Evolutionary conservation across 2,888 invertebrate species (phyloP), one percentile per base, ranked within the genome.

Genomic region (Eudemis profundana): DNA sequence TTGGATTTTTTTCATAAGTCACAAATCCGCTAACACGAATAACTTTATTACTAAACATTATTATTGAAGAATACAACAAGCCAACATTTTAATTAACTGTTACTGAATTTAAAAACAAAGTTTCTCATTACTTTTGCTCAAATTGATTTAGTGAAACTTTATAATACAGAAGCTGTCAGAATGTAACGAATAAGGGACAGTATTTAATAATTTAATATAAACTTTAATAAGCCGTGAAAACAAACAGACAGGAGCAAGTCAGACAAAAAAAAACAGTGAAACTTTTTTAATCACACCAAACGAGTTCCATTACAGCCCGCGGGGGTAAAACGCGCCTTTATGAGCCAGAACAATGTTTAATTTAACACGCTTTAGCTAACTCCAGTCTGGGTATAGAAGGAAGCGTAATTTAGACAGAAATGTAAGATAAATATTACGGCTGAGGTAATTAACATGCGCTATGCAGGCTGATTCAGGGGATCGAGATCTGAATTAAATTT

Each of bases 221-320:
- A 44, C 56, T 53, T 42, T 49, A 63, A 49, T 63, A 63, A 63
- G 56, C 63, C 56, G 29, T 29, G 29, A 62, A 46, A 23, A 62
- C 62, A 62, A 29, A 56, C 56, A 44, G 56, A 56, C 54, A 42
- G 42, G 27, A 47, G 17, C 23, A 40, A 63, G 56, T 57, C 63
- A 29, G 64, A 59, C 64, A 59, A 51, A 59, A 57, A n/a, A 64
- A 57, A 59, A 23, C 44, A 38, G 44, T 29, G 15, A 27, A 64
- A 64, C 64, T 64, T 64, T 64, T 64, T 64, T 64, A 64, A 64
- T 64, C 64, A 64, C 64, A 46, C 62, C 29, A 44, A 46, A 38
- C 57, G 51, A 59, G 59, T 56, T 63, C 56, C 63, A 56, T 56
- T 54, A 47, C 54, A 10, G 15, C 61, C 50, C 61, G 17, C 38